phyloP scores from a whole-genome alignment of 1,140 invertebrate genomes.

The Drosophila oshimai region DNA sequence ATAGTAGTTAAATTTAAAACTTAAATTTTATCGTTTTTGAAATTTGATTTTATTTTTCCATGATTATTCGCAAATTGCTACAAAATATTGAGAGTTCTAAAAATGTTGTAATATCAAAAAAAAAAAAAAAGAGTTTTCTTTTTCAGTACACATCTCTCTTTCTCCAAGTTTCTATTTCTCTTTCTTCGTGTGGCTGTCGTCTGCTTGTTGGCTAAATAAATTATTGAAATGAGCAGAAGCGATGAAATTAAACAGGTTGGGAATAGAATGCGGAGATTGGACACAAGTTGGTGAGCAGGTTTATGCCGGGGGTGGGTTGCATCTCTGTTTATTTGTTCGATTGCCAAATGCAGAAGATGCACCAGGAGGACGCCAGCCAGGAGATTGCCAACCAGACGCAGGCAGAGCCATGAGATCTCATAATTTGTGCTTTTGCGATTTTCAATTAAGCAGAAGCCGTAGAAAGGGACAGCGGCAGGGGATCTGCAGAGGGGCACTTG shows the following conservation, averaged over 20 bases:
- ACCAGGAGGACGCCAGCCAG: conserved; percentile 9
- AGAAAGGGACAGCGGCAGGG: neutral
- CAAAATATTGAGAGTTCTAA: too few relatives aligned
- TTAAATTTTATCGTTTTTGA: too few relatives aligned
- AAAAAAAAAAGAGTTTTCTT: neutral
- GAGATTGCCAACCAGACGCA: neutral
- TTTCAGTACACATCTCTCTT: neutral
- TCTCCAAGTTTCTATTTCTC: conserved; percentile 3
- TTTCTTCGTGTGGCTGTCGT: conserved; percentile 1
- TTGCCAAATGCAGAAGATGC: conserved; percentile 50
- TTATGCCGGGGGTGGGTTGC: neutral
- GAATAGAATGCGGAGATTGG: conserved; percentile 46
- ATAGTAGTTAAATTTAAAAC: too few relatives aligned
- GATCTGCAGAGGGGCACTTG: neutral
- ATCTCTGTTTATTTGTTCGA: conserved; percentile 70
- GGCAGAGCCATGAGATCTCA: conserved; percentile 35
- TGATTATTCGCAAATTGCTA: too few relatives aligned
- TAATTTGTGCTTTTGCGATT: conserved; percentile 71
- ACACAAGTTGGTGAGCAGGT: conserved; percentile 26
- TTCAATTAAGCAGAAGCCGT: conserved; percentile 65
- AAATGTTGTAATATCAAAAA: neutral
- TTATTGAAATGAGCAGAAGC: conserved; percentile 71
- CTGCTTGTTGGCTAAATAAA: conserved; percentile 71
- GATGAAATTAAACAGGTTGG: conserved; percentile 79
- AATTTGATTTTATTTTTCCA: too few relatives aligned